These are phyloP conservation scores for Ylistrum balloti DNA, from an alignment of 1,140 invertebrate species.

Conservation along the genomic window DNA sequence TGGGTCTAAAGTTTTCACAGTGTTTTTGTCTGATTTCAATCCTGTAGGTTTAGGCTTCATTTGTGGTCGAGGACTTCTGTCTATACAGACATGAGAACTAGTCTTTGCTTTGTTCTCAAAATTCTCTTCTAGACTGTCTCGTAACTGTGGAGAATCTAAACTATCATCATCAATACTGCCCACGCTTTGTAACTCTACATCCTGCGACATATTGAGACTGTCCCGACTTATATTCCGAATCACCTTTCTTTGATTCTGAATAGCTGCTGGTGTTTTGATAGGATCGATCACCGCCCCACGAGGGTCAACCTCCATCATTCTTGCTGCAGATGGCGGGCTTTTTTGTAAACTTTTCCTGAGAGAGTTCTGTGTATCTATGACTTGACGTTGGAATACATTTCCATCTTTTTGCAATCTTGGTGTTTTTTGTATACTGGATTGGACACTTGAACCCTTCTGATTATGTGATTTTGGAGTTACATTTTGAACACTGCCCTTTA, in stretches of 20 bases:
- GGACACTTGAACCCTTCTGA: background rate
- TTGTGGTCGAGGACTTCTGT: background rate
- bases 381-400: background rate
- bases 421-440: background rate
- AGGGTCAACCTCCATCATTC: background rate
- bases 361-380: background rate
- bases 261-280: background rate
- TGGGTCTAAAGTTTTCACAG: background rate
- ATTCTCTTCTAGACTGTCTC: slow-evolving; percentile 43
- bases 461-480: background rate
- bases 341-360: background rate
- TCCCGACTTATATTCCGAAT: background rate
- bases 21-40: background rate
- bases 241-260: background rate
- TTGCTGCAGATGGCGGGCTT: background rate
- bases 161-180: slow-evolving; percentile 43
- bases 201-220: slow-evolving; percentile 46
- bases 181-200: slow-evolving; percentile 41
- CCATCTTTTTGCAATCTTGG: background rate
- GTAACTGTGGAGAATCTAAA: slow-evolving; percentile 15
- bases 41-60: slow-evolving; percentile 7
- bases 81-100: background rate
- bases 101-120: background rate
- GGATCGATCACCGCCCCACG: background rate
- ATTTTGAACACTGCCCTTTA: background rate